A percentile compares a stretch with the other conserved stretches of the same genome.
These are phyloP conservation scores for Phacellophora camtschatica DNA, from an alignment of 30 jellyfish, hydroid and myxozoan genomes.

Conservation along the genomic window DNA sequence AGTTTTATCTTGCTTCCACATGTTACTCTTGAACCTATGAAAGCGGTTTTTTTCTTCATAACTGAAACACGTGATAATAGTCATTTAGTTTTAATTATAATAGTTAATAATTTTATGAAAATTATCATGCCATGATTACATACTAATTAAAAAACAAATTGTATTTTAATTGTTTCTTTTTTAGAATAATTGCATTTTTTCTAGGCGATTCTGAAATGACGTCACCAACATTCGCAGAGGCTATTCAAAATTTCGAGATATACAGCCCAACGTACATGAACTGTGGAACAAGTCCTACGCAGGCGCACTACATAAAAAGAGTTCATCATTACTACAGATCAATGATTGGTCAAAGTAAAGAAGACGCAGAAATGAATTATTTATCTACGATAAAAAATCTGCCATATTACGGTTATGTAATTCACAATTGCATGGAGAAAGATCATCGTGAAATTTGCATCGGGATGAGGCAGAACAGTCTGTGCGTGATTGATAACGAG, in stretches of 20 bases:
- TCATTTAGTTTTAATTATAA: too few species aligned
- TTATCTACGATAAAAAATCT: not conserved
- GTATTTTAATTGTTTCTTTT: too few species aligned
- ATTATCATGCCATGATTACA: too few species aligned
- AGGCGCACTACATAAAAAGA: conserved; percentile 8
- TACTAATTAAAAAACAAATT: too few species aligned
- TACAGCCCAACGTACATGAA: conserved; percentile 41
- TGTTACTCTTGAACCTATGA: too few species aligned
- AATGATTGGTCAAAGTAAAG: not conserved
- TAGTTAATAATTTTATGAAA: too few species aligned
- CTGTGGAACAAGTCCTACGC: conserved; percentile 34
- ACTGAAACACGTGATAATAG: too few species aligned
- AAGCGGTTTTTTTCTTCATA: too few species aligned
- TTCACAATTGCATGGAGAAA: not conserved
- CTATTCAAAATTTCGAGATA: conserved; percentile 4
- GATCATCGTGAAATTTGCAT: conserved; percentile 16
- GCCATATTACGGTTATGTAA: conserved; percentile 34
- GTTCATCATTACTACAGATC: conserved; percentile 31
- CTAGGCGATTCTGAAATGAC: not conserved
- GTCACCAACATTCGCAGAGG: conserved; percentile 5
- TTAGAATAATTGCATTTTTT: too few species aligned
- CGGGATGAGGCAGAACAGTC: conserved; percentile 13
- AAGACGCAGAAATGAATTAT: conserved; percentile 9
- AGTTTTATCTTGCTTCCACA: too few species aligned
- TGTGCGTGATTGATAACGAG: conserved; percentile 14